Base-by-base conservation (phyloP, 2,888 invertebrate genomes). In the Cremastinae sp. region DNA sequence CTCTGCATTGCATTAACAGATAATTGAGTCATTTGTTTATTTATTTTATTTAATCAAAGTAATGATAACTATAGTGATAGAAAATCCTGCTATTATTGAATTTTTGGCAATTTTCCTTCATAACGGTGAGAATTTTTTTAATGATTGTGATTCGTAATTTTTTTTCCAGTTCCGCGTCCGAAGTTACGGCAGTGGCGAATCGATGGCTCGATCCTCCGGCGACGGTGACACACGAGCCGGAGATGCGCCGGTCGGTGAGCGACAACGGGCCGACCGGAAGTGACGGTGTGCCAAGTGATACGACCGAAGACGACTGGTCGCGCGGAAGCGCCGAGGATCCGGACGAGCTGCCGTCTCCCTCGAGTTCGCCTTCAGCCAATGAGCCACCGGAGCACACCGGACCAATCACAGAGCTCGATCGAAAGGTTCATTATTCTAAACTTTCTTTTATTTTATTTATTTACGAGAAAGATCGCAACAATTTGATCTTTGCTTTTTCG, bases 271-370 rank as follows among this genome's bases (percentile, higher is more conserved):
- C 88, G 8, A 85, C 83, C n/a, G 92, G 92, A 45, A 92, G 92
- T 81, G 92, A 93, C 73, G 92, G 92, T 0, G 92, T 92, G 9
- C 92, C 92, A 2, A 92, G 92, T 72, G 92, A 92, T 78, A 91
- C 93, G 77, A 94, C 93, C 20, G 94, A 94, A 86, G 94, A 94
- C 56, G 94, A 94, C 87, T 94, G 94, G 92, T 94, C 94, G 14
- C 91, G 93, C 81, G 94, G 93, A 55, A 93, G 92, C 89, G 93
- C 93, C 81, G 93, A 93, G 39, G 94, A 94, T 89, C 94, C 93
- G 1, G 94, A 92, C 79, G 88, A 91, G 78, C 93, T 94, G 65
- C 78, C 83, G 3, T 87, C 86, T 0, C 86, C 86, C 0, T 80
- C 83, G 1, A 86, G 80, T 68, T 87, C 87, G 20, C 82, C 83